A percentile compares a stretch with the other conserved stretches of the same genome.
Evolutionary conservation across 2,888 invertebrate genomes (phyloP).

Genomic region (Pristionchus mayeri): DNA sequence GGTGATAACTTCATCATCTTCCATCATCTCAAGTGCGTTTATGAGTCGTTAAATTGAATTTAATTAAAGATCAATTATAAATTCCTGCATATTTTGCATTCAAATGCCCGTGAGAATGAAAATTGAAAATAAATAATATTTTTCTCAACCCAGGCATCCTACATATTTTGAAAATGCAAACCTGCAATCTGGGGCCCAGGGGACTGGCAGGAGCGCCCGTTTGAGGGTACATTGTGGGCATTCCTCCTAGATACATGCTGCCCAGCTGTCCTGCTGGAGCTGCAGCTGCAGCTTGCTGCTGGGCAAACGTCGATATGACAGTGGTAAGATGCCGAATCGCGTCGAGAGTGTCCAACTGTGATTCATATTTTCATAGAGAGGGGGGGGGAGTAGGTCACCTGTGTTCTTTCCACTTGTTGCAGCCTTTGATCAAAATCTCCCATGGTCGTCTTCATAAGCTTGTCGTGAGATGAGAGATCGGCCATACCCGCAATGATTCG

Average conservation of each 20-base stretch:
- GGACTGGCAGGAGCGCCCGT: constrained; percentile 19
- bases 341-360: constrained; percentile 57
- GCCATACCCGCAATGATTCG: constrained; percentile 78
- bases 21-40: background rate
- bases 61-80: background rate
- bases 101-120: too few relatives aligned
- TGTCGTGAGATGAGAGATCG: constrained; percentile 76
- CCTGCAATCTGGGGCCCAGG: background rate
- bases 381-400: constrained; percentile 50
- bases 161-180: background rate
- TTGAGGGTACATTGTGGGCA: background rate
- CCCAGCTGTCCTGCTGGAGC: background rate
- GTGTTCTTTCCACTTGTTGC: constrained; percentile 66
- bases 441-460: constrained; percentile 61
- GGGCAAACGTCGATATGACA: constrained; percentile 50
- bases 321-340: constrained; percentile 57
- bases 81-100: too few relatives aligned
- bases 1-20: background rate
- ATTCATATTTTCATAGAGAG: background rate
- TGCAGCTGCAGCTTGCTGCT: constrained; percentile 41
- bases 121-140: too few relatives aligned
- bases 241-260: background rate
- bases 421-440: constrained; percentile 66
- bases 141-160: too few relatives aligned
- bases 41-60: background rate